Base-by-base conservation (phyloP, 2,797 vertebrate genomes). In the Cirrhinus mrigala region DNA sequence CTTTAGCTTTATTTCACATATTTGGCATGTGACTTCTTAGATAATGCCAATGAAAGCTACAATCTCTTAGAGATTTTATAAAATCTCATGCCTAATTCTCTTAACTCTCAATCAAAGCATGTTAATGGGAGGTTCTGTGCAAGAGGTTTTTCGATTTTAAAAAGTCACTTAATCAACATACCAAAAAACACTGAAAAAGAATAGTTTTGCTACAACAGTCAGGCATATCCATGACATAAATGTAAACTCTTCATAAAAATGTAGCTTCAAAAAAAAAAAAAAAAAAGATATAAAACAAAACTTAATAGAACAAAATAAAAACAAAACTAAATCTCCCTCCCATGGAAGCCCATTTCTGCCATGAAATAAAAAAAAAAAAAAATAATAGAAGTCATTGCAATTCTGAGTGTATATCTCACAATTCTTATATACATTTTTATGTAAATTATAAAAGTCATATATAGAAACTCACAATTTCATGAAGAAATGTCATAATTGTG, bases 111-210 rank as follows among this genome's bases (percentile, higher is more conserved):
- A 66, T 79, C 70, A 54, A 66, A 62, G 33, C 56, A 79, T 71
- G 82, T 87, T 77, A 60, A 86, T 83, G 92, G 94, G 94, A 96
- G 95, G 94, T 96, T 97, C 96, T 96, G 95, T 96, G 96, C 96
- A 94, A 96, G 94, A 96, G 94, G 92, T 93, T 90, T 90, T 90
- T 92, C 89, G 90, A 89, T 37, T 86, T 92, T 91, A 88, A 91
- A 90, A 91, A 92, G 91, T 93, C 89, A 92, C 91, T 66, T 92
- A 90, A 94, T 92, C 93, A 91, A 94, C 93, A 92, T 94, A 94
- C 90, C 94, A 90, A 92, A 94, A 94, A 24, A 92, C 92, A 92
- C 89, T 79, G 16, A 83, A 82, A 71, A 79, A 89, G 79, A 52
- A 92, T 88, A 93, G 94, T 90, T 91, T 91, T 94, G 93, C 93